These are phyloP conservation scores for Zaprionus africanus DNA, from an alignment of 1,140 invertebrate genomes.

Conservation along the genomic window DNA sequence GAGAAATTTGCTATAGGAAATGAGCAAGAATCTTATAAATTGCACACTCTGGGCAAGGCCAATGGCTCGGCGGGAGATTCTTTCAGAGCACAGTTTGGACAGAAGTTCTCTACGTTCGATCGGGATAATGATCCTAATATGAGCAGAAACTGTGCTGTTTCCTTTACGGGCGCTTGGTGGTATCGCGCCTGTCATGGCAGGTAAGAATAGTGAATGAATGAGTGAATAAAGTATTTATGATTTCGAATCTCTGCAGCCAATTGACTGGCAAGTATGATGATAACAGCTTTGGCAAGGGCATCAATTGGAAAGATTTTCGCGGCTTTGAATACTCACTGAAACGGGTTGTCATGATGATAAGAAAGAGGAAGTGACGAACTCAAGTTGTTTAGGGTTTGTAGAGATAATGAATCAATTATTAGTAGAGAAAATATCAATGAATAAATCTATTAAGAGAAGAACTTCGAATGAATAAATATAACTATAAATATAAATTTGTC, in stretches of 20 bases:
- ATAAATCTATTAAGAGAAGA: no score
- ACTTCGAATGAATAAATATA: no score
- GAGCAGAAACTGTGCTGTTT: background rate
- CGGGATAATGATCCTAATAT: background rate
- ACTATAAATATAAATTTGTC: no score
- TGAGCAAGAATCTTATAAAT: slow-evolving; percentile 14
- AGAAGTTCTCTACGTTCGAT: slow-evolving; percentile 37
- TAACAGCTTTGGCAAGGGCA: slow-evolving; percentile 43
- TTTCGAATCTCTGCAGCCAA: slow-evolving; percentile 17
- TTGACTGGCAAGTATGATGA: slow-evolving; percentile 47
- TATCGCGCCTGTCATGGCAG: background rate
- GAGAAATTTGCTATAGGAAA: slow-evolving; percentile 40
- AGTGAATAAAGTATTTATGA: background rate
- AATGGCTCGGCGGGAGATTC: slow-evolving; percentile 52
- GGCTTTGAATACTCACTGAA: slow-evolving; percentile 52
- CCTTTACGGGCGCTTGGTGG: slow-evolving; percentile 5
- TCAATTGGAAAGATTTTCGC: slow-evolving; percentile 49
- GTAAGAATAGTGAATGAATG: background rate
- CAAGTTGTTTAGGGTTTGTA: background rate
- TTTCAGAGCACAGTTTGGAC: slow-evolving; percentile 33
- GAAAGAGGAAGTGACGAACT: slow-evolving; percentile 21
- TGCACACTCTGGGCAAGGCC: slow-evolving; percentile 38
- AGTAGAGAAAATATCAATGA: no score
- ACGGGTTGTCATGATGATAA: slow-evolving; percentile 53
- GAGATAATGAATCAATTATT: background rate